Conservation (phyloP, 1,140 invertebrate genomes). For the Semibalanus balanoides region DNA sequence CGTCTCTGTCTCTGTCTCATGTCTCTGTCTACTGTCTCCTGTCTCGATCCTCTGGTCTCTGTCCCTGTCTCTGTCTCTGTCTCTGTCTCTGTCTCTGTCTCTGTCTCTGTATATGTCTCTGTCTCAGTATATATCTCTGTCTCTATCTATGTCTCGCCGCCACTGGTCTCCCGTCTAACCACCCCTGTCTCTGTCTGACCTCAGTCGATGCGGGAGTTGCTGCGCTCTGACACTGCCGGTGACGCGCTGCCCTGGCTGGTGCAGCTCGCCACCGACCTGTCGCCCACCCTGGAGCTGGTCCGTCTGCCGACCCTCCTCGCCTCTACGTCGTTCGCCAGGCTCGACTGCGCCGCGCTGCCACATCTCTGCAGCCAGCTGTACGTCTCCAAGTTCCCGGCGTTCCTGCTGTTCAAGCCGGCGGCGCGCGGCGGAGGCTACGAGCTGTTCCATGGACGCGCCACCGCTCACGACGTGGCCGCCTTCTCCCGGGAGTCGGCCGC, state of each 20-base stretch:
- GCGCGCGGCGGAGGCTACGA: slow-evolving; percentile 39
- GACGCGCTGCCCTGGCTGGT: neutral
- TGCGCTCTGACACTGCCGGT: neutral
- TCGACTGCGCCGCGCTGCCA: slow-evolving; percentile 43
- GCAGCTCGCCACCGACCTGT: neutral
- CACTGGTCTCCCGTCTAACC: no score
- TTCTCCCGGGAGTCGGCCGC: slow-evolving; percentile 50
- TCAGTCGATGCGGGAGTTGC: neutral
- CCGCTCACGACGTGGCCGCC: slow-evolving; percentile 46
- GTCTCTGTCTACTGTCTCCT: no score
- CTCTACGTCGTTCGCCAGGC: slow-evolving; percentile 32
- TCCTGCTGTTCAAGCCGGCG: slow-evolving; percentile 48
- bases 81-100: no score
- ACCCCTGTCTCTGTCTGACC: no score
- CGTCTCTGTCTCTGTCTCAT: no score
- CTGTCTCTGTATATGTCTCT: no score
- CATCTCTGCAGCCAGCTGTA: slow-evolving; percentile 39
- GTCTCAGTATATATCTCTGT: neutral
- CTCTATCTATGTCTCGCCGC: neutral
- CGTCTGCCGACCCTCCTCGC: neutral
- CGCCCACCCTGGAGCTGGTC: neutral
- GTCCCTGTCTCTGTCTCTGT: no score
- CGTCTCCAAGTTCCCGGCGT: slow-evolving; percentile 48
- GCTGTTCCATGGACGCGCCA: slow-evolving; percentile 48
- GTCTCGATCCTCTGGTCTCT: no score